Base-by-base conservation (phyloP, 2,113 vertebrate species). In the Pelecanoides urinatrix region DNA sequence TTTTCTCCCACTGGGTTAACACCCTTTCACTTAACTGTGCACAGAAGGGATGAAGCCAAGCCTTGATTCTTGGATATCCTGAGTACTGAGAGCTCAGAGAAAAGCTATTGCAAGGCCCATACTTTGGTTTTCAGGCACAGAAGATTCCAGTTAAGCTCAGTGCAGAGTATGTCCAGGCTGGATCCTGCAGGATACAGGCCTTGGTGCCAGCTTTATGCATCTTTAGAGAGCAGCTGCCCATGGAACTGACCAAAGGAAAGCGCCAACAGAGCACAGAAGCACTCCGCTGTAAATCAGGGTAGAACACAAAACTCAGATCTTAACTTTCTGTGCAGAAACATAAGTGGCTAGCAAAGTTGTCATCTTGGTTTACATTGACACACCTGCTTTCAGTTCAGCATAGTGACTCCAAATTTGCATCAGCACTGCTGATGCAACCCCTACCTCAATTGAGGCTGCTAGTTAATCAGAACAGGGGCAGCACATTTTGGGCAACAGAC, bases 391-490 rank as follows among this genome's bases (percentile, higher is more conserved):
- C 56, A 82, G 52, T 61, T 75, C 79, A 78, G 42, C 30, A 25
- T 0, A 47, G 40, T 22, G 14, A 72, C 68, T 78, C 61, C 50
- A 82, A n/a, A 84, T 10, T 56, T 73, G 30, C 56, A 84, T 30
- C 32, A 83, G 36, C 26, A 50, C 29, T 42, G 40, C 73, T 21
- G 14, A 56, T 52, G 66, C 32, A 34, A 61, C 17, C 16, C 49
- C 50, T 38, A 32, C 74, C 78, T 73, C 68, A 63, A 47, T 6
- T 74, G 44, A 88, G 38, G 63, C 36, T 92, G 61, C 56, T 49
- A 52, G 66, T 86, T 92, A 75, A 93, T 80, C 68, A 93, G 88
- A 78, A 89, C n/a, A 86, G 68, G 90, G 90, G 82, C 75, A 93
- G 67, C 85, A 80, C 67, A 82, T 82, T 91, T 92, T 53, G 84